These are phyloP conservation scores for Chymomyza fuscimana DNA, from an alignment of 2,888 invertebrate species.

Conservation along the genomic window DNA sequence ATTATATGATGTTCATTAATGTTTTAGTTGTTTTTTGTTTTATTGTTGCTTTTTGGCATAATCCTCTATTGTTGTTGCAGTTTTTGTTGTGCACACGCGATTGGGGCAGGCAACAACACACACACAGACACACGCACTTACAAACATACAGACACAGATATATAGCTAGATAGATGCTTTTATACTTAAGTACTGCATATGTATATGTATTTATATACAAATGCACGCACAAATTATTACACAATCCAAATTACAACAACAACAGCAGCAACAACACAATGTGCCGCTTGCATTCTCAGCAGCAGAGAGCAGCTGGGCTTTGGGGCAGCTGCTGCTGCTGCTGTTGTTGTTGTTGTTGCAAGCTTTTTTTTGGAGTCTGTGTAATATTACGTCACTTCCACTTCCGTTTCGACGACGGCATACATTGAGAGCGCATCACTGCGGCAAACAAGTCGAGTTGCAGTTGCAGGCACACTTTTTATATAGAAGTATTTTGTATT, in stretches of 20 bases:
- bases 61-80: conserved; percentile 4
- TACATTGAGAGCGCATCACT: conserved; percentile 30
- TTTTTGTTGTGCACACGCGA: conserved; percentile 1
- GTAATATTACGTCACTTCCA: conserved; percentile 70
- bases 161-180: neutral
- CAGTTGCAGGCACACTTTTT: conserved; percentile 62
- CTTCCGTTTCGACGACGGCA: conserved; percentile 57
- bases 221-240: conserved; percentile 4
- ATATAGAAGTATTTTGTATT: neutral
- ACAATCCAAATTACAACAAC: conserved; percentile 3
- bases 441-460: conserved; percentile 37
- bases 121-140: neutral
- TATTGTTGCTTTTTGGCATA: neutral
- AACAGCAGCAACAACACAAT: neutral
- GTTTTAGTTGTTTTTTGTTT: neutral
- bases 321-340: conserved; percentile 6
- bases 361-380: conserved; percentile 49
- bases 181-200: neutral
- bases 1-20: neutral
- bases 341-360: neutral
- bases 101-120: neutral
- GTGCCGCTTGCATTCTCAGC: neutral
- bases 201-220: too few relatives aligned
- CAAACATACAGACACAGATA: neutral
- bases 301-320: conserved; percentile 1